Base-by-base conservation (phyloP, 2,797 vertebrate genomes). In the Eurystomus glaucurus region DNA sequence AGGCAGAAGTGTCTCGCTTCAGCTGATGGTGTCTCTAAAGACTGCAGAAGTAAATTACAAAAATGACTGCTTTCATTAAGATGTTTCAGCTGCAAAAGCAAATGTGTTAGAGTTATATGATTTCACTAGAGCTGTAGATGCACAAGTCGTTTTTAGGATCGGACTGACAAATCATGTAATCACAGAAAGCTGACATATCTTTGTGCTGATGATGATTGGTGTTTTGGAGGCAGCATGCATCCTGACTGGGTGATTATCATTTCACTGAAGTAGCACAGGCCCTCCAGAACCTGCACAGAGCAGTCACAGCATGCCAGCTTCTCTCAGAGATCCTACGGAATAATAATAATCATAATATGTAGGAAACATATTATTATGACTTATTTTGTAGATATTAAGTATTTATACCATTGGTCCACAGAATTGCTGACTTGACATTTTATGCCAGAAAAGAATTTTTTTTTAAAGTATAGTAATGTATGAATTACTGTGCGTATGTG, bases 1-100 rank as follows among this genome's bases (percentile, higher is more conserved):
- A 90, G 52, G 55, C 60, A 91, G 33, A 77, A 94, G 45, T 50
- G 21, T 80, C 76, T 96, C 1, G 3, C 65, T 96, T 88, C 50
- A 55, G 50, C 45, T 90, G 81, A 61, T 74, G 28, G 39, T 68
- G 57, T 86, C 72, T 92, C 84, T 90, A 54, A 90, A 78, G 90
- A 84, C 65, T 75, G 94, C 66, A 85, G 43, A 93, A 90, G 57
- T 88, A 96, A 91, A 91, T 85, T 81, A 71, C 37, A 72, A 80
- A 93, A 92, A 95, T 54, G 75, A 68, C 68, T 77, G 39, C 57
- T 88, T 93, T 95, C 79, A 90, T 91, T 80, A 85, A 77, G 66
- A 50, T 51, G 8, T 75, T 97, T 93, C 79, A 81, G 37, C 89
- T 95, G 33, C 68, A 57, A 31, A 80, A 85, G 64, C 12, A 43